Percentiles rank a stretch among this genome's conserved stretches.
Conservation (phyloP, 2,888 invertebrate species). For the Plemyria rubiginata region DNA sequence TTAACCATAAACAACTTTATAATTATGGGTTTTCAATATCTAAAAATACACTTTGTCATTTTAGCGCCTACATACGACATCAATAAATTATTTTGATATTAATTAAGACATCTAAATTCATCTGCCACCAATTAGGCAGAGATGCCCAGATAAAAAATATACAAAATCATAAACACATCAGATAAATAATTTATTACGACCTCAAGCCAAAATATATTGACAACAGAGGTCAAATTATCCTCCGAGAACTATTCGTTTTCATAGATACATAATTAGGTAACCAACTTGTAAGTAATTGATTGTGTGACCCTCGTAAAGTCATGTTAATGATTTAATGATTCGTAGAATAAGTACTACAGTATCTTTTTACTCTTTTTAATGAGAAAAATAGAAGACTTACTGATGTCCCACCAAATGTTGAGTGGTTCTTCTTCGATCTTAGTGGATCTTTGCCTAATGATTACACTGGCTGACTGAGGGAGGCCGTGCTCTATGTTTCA, state of each 20-base stretch:
- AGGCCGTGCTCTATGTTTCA: too few species aligned
- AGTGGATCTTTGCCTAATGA: too few species aligned
- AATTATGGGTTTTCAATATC: not conserved
- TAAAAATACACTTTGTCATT: constrained; percentile 2
- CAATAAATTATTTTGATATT: constrained; percentile 15
- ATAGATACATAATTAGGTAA: constrained; percentile 26
- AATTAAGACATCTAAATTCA: constrained; percentile 20
- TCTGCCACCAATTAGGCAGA: constrained; percentile 18
- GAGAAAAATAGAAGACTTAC: not conserved
- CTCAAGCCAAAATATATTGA: constrained; percentile 35
- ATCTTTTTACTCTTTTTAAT: not conserved
- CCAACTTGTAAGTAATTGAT: constrained; percentile 21
- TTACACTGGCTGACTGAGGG: too few species aligned
- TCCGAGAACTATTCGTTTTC: constrained; percentile 16
- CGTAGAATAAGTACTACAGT: not conserved
- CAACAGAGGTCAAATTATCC: constrained; percentile 31
- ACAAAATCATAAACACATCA: constrained; percentile 15
- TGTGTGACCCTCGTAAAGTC: constrained; percentile 16
- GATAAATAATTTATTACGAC: constrained; percentile 21
- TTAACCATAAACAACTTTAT: too few species aligned
- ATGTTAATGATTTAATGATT: not conserved
- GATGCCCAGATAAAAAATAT: constrained; percentile 21
- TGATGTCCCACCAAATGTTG: not conserved
- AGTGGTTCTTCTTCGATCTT: too few species aligned
- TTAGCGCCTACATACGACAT: constrained; percentile 10